These are phyloP conservation scores for Diacarnus erythraeanus DNA, from an alignment of 37 sponge, comb jelly and placozoan species.

Conservation along the genomic window DNA sequence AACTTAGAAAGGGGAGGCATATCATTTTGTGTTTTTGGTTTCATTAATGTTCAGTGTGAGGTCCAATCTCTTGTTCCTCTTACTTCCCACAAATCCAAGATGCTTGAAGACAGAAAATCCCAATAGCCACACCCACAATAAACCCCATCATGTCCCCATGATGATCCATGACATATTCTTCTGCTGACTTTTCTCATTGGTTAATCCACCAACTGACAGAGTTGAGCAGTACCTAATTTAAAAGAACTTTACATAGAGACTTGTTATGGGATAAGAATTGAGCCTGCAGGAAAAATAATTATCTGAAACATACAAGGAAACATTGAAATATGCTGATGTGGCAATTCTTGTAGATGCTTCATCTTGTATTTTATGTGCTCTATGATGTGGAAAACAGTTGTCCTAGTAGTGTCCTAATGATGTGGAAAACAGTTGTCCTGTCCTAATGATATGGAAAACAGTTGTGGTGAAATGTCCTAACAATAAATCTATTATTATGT, in stretches of 20 bases:
- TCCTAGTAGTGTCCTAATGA: no score
- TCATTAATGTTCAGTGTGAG: not conserved
- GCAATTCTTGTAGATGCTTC: no score
- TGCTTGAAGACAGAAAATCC: conserved; percentile 20
- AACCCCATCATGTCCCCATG: conserved; percentile 21
- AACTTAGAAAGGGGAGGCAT: no score
- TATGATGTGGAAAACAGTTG: no score
- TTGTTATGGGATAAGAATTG: not conserved
- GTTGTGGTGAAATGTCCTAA: no score
- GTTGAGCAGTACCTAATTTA: no score
- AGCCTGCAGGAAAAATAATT: not conserved
- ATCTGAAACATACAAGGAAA: not conserved
- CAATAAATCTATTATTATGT: no score
- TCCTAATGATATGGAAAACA: no score
- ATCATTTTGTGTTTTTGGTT: no score
- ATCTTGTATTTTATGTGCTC: no score
- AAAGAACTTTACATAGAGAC: not conserved
- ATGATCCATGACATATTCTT: conserved; percentile 42
- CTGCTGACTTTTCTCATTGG: not conserved
- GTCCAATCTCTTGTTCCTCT: not conserved
- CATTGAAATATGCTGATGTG: not conserved
- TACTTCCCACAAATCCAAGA: not conserved
- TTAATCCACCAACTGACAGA: not conserved
- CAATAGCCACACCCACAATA: conserved; percentile 26
- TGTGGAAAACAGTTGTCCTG: no score